phyloP scores from a whole-genome alignment of 2,888 invertebrate genomes.

The Empis livida region DNA sequence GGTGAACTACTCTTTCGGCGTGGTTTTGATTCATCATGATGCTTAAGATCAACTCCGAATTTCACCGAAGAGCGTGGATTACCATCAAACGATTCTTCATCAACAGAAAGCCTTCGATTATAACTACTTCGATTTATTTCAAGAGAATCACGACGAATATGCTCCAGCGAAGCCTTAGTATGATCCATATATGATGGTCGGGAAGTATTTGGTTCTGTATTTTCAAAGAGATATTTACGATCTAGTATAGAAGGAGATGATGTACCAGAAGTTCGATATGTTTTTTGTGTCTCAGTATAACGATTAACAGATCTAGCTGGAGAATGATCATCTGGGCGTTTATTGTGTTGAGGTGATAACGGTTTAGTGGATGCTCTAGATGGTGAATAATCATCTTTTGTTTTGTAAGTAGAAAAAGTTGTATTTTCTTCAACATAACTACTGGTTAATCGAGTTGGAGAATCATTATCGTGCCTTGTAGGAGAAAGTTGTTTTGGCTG shows the following conservation, averaged over 20 bases:
- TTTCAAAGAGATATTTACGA: slow-evolving; percentile 30
- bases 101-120: slow-evolving; percentile 25
- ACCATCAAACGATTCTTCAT: slow-evolving; percentile 31
- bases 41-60: slow-evolving; percentile 53
- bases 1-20: slow-evolving; percentile 38
- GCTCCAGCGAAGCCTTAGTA: slow-evolving; percentile 33
- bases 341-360: slow-evolving; percentile 6
- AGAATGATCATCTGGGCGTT: slow-evolving; percentile 3
- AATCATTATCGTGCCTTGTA: neutral
- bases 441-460: neutral
- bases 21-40: slow-evolving; percentile 39
- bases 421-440: neutral
- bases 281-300: slow-evolving; percentile 2
- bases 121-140: slow-evolving; percentile 29
- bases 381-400: slow-evolving; percentile 7
- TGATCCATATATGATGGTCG: slow-evolving; percentile 36
- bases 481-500: slow-evolving; percentile 1
- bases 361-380: slow-evolving; percentile 9
- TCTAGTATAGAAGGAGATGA: slow-evolving; percentile 20
- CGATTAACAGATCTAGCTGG: neutral
- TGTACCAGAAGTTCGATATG: neutral
- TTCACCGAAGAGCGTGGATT: slow-evolving; percentile 45
- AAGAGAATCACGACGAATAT: slow-evolving; percentile 30
- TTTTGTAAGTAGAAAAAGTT: neutral
- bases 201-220: slow-evolving; percentile 6